Evolutionary conservation across 1,140 invertebrate species (phyloP).

Genomic region (Rhizoglyphus robini): DNA sequence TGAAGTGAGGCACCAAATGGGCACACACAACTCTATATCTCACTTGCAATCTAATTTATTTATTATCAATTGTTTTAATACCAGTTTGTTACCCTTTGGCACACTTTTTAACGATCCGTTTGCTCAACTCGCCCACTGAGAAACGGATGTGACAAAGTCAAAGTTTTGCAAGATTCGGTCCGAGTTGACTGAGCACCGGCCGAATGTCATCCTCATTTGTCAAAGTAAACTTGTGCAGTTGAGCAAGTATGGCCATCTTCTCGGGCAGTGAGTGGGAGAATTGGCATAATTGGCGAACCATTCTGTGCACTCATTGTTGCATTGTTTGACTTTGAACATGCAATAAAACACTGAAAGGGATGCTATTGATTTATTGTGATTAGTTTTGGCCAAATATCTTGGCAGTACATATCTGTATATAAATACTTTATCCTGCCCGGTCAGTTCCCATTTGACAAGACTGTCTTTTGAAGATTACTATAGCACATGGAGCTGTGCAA

Average conservation of each 20-base stretch:
- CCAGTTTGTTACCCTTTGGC: too few relatives aligned
- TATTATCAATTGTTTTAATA: too few relatives aligned
- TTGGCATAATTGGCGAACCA: neutral
- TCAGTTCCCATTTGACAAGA: neutral
- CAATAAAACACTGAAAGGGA: slow-evolving; percentile 1
- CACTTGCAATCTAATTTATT: too few relatives aligned
- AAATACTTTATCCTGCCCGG: neutral
- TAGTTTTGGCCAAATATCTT: neutral
- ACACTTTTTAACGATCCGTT: too few relatives aligned
- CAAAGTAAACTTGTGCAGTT: too few relatives aligned
- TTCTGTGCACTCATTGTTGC: neutral
- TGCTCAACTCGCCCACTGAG: neutral
- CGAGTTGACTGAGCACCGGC: neutral
- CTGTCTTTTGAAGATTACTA: neutral
- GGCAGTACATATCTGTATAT: too few relatives aligned
- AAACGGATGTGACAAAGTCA: too few relatives aligned
- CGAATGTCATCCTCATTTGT: too few relatives aligned
- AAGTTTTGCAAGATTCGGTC: neutral
- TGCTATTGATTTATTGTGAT: neutral
- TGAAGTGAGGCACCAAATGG: too few relatives aligned
- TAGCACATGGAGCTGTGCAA: slow-evolving; percentile 3
- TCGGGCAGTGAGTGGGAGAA: too few relatives aligned
- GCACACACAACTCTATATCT: too few relatives aligned
- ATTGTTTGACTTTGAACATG: neutral
- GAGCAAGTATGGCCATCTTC: too few relatives aligned